These are phyloP conservation scores for Cosmorhoe ocellata DNA, from an alignment of 2,888 invertebrate species.

Conservation along the genomic window DNA sequence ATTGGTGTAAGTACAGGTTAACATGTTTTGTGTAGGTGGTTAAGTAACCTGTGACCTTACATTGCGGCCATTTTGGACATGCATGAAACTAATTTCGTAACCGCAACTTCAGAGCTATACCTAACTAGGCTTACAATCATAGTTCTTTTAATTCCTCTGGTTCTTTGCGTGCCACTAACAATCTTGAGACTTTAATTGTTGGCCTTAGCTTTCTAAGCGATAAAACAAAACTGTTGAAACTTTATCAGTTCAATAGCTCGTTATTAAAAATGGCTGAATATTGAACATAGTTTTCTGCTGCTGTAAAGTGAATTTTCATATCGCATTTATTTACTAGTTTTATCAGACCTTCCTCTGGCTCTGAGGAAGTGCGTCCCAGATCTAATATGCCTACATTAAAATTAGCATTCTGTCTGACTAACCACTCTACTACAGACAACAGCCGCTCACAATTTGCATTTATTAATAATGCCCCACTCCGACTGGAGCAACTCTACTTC, in stretches of 20 bases:
- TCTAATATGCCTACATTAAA: conserved; percentile 45
- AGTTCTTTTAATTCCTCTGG: too few relatives aligned
- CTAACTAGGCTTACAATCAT: not conserved
- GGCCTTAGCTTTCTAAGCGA: conserved; percentile 58
- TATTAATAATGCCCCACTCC: conserved; percentile 34
- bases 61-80: conserved; percentile 37
- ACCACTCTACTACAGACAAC: conserved; percentile 26
- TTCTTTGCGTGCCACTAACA: conserved; percentile 52
- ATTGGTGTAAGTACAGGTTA: too few relatives aligned
- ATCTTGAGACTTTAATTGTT: conserved; percentile 43
- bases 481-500: conserved; percentile 28
- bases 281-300: too few relatives aligned
- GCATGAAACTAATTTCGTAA: conserved; percentile 56
- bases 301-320: too few relatives aligned
- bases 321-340: conserved; percentile 58
- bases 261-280: not conserved
- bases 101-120: conserved; percentile 37
- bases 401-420: conserved; percentile 51
- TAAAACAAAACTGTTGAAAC: conserved; percentile 17
- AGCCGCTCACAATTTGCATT: conserved; percentile 45
- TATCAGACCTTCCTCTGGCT: conserved; percentile 57
- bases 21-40: conserved; percentile 7
- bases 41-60: conserved; percentile 52
- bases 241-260: not conserved
- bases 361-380: conserved; percentile 67